Evolutionary conservation across 2,113 vertebrate genomes (phyloP).

Genomic region (Cygnus atratus): DNA sequence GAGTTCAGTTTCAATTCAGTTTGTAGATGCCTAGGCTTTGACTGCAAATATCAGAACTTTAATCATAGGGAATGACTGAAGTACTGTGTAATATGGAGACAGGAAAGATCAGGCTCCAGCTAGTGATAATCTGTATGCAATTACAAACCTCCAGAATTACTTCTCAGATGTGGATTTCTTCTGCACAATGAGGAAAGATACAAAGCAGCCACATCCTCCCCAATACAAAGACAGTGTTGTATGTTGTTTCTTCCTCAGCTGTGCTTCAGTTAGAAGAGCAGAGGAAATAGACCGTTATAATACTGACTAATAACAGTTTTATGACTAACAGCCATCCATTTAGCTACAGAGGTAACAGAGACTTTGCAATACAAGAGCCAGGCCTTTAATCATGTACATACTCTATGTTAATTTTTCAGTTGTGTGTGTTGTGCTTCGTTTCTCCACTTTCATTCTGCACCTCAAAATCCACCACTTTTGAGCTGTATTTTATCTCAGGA

Average conservation of each 20-base stretch:
- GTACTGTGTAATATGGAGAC: not conserved
- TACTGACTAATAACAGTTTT: not conserved
- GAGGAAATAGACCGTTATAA: not conserved
- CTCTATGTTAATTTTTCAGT: not conserved
- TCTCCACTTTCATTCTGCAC: not conserved
- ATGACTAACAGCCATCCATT: not conserved
- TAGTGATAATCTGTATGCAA: constrained; percentile 20
- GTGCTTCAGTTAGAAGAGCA: not conserved
- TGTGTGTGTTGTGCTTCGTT: not conserved
- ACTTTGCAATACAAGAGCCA: not conserved
- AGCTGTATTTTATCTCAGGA: not conserved
- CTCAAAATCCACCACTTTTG: not conserved
- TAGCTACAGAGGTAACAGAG: not conserved
- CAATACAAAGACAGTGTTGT: not conserved
- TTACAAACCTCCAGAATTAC: not conserved
- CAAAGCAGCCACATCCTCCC: constrained; percentile 40
- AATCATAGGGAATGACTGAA: not conserved
- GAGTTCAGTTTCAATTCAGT: not conserved
- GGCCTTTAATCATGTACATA: not conserved
- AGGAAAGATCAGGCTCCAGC: not conserved
- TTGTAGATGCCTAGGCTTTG: not conserved
- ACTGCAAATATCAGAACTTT: not conserved
- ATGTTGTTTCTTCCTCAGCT: not conserved
- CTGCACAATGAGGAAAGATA: not conserved
- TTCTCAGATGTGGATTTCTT: constrained; percentile 58